Conservation (phyloP, 1,140 invertebrate species). For the Brachionus rotundiformis region DNA sequence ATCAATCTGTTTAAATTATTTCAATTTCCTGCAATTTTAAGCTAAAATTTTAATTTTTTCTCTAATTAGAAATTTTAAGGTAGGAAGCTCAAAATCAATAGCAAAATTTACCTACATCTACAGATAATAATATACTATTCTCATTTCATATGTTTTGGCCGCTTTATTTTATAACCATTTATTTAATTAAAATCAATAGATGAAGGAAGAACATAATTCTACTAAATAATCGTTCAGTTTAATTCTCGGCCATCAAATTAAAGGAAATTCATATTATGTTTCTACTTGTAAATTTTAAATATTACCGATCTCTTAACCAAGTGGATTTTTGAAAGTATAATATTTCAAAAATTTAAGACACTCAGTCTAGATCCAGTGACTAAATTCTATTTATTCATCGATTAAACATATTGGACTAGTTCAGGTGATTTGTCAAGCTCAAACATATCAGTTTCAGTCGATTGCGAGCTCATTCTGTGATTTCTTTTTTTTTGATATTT, state of each 20-base stretch:
- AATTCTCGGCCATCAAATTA: neutral
- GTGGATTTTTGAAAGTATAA: neutral
- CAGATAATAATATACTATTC: constrained; percentile 1
- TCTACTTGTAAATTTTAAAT: neutral
- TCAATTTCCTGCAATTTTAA: constrained; percentile 24
- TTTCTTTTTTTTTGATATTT: constrained; percentile 39
- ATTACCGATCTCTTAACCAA: neutral
- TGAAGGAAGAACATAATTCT: neutral
- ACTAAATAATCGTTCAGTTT: neutral
- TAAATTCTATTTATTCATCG: constrained; percentile 17
- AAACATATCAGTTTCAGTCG: constrained; percentile 35
- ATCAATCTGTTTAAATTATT: neutral
- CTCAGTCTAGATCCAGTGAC: neutral
- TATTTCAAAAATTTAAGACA: neutral
- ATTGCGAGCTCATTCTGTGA: neutral
- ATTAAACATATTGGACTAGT: constrained; percentile 19
- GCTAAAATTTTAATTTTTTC: neutral
- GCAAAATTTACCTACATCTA: neutral
- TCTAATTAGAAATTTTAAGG: neutral
- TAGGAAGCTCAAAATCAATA: neutral
- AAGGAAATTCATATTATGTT: neutral
- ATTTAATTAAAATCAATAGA: neutral
- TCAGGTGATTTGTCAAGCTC: neutral
- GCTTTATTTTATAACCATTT: neutral
- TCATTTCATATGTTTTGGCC: neutral